Evolutionary conservation across 2,113 vertebrate species (phyloP), one percentile per base, ranked within the genome.

Genomic region (Grallaria varia): DNA sequence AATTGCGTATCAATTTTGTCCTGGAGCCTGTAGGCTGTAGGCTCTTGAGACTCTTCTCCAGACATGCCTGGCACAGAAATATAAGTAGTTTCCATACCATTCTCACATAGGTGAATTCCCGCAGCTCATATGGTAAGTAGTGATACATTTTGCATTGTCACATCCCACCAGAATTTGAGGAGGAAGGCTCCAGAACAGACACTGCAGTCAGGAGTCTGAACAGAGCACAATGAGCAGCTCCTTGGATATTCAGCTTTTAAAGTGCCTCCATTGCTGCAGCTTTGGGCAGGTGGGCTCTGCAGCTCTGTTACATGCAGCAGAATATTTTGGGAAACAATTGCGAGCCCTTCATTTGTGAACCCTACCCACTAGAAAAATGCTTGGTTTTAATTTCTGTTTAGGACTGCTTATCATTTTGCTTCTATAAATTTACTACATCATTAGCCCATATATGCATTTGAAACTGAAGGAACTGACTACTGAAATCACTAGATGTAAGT

Each of bases 41-140:
- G 60, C 73, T 91, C 58, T 79, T 64, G 81, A 95, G 52, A 69
- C n/a, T 52, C 10, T 59, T 87, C 25, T 53, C 53, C 21, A 89
- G 74, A 49, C 66, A 45, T 49, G n/a, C 49, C 80, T 91, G 56
- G 23, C 1, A 1, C 74, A 75, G 74, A 89, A 91, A 69, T 76
- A 60, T 9, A 55, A 86, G 86, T 89, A 78, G 37, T 82, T 93
- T 89, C 53, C 40, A 5, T 93, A 64, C 78, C 24, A 7, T 89
- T 93, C 49, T 91, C 87, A 49, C 71, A 82, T 50, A 91, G 58
- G 66, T 75, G 69, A 93, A 89, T 82, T 90, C 40, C 40, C 2
- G 0, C 45, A 91, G 73, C 15, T 84, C 40, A 7, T 37, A 5
- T 25, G 83, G 63, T 93, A 80, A 96, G 79, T 93, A 58, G 31